These are phyloP conservation scores for Acomys russatus DNA, from an alignment of 2,797 vertebrate genomes.

Conservation along the genomic window DNA sequence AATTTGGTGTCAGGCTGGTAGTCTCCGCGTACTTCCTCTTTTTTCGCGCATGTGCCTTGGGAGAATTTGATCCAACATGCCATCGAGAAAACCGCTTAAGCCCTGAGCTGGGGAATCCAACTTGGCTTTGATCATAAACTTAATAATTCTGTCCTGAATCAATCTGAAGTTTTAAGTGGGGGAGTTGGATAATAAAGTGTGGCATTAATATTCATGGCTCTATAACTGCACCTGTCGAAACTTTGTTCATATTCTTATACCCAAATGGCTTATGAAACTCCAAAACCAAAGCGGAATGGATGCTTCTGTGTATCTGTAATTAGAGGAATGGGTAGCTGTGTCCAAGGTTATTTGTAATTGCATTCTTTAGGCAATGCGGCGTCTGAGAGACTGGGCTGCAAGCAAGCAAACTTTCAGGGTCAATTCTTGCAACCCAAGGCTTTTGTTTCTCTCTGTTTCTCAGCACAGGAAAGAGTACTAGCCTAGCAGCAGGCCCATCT, in stretches of 20 bases:
- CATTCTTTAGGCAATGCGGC: slow-evolving; percentile 4
- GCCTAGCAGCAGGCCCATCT: neutral
- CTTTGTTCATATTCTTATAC: slow-evolving; percentile 19
- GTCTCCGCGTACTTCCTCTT: neutral
- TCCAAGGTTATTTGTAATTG: neutral
- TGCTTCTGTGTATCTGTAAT: neutral
- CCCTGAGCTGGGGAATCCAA: neutral
- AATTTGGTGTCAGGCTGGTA: neutral
- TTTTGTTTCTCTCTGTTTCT: neutral
- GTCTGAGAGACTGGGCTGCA: neutral
- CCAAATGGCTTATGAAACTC: slow-evolving; percentile 18
- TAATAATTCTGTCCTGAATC: neutral
- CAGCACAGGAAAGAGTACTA: neutral
- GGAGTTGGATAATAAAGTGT: slow-evolving; percentile 8
- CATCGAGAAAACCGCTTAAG: neutral
- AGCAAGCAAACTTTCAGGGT: neutral
- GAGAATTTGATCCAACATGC: neutral
- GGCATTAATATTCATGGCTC: slow-evolving; percentile 33
- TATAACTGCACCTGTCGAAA: neutral
- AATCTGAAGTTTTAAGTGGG: neutral
- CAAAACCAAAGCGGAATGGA: neutral
- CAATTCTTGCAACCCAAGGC: neutral
- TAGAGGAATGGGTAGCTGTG: neutral
- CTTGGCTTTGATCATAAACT: neutral
- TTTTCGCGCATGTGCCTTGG: neutral